phyloP scores from a whole-genome alignment of 2,888 invertebrate species.

The Apoda limacodes region DNA sequence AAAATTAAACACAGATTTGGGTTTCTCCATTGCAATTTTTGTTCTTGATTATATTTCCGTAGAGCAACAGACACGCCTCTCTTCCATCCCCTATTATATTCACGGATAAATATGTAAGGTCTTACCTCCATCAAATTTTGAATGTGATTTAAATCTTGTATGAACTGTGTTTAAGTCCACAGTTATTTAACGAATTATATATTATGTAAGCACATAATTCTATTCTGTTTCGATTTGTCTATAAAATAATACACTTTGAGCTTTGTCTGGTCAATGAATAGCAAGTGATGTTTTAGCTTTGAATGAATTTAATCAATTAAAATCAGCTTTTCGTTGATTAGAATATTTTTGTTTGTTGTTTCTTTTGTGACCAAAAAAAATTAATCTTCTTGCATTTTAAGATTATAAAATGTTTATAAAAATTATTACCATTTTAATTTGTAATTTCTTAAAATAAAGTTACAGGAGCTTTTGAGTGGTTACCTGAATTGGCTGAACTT shows the following conservation, averaged over 20 bases:
- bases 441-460: no score
- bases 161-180: not conserved
- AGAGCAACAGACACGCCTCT: conserved; percentile 61
- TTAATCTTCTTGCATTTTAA: no score
- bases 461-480: no score
- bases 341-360: no score
- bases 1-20: no score
- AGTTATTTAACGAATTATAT: conserved; percentile 12
- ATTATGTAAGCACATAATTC: conserved; percentile 39
- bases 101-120: conserved; percentile 26
- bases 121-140: conserved; percentile 24
- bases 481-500: no score
- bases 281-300: conserved; percentile 60
- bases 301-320: conserved; percentile 64
- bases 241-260: conserved; percentile 68
- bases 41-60: conserved; percentile 66
- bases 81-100: conserved; percentile 64
- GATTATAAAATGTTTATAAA: no score
- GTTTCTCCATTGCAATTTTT: conserved; percentile 1
- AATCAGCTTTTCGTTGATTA: conserved; percentile 42
- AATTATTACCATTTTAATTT: no score
- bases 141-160: conserved; percentile 24
- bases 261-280: conserved; percentile 63
- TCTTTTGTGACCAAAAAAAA: no score
- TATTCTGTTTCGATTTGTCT: conserved; percentile 51